These are phyloP conservation scores for Notothenia rossii DNA, from an alignment of 2,113 vertebrate genomes.

Conservation along the genomic window DNA sequence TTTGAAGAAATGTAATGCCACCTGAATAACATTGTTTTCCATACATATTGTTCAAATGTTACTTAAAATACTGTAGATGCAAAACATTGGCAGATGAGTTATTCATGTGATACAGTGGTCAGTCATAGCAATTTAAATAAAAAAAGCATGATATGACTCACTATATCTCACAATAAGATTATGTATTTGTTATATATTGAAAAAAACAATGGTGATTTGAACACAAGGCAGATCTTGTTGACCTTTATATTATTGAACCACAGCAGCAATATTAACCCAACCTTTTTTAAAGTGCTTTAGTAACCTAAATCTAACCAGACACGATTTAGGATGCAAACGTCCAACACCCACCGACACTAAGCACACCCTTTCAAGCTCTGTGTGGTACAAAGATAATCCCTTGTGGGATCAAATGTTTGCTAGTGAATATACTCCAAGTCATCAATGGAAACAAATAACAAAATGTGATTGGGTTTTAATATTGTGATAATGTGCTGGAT, in stretches of 20 bases:
- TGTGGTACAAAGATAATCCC: not conserved
- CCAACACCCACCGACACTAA: not conserved
- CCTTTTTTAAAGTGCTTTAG: not conserved
- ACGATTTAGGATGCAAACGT: not conserved
- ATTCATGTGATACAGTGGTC: not conserved
- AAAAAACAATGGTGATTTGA: not conserved
- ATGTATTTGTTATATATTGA: not conserved
- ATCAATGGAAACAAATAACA: not conserved
- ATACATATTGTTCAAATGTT: no score
- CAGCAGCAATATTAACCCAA: not conserved
- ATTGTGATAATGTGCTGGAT: not conserved
- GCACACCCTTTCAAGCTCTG: not conserved
- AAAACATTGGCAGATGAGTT: not conserved
- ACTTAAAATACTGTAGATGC: not conserved
- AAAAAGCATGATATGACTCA: not conserved
- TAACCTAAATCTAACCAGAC: not conserved
- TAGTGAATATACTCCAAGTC: not conserved
- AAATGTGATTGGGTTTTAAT: not conserved
- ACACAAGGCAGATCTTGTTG: not conserved
- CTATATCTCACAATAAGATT: not conserved
- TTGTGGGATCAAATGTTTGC: not conserved
- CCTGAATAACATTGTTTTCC: no score
- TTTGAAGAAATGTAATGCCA: no score
- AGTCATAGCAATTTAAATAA: not conserved
- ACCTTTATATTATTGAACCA: not conserved